Conservation (phyloP, 1,140 invertebrate genomes). For the Drosophila quadrilineata region DNA sequence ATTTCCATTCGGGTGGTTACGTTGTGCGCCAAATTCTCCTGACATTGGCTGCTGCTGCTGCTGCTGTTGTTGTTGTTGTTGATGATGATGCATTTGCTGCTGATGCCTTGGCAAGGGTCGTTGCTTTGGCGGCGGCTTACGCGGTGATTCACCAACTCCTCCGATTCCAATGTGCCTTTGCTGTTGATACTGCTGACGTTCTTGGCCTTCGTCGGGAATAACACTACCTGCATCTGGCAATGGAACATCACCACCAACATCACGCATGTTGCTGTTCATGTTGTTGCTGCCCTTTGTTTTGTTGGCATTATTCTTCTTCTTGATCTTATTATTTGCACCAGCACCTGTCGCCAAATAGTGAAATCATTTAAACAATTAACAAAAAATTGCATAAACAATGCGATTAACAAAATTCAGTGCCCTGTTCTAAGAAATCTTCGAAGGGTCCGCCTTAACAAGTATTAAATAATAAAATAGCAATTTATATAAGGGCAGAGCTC, state of each 20-base stretch:
- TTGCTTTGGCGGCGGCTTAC: conserved; percentile 23
- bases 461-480: too few relatives aligned
- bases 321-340: conserved; percentile 51
- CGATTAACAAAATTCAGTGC: neutral
- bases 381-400: too few relatives aligned
- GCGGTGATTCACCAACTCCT: conserved; percentile 37
- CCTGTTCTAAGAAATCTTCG: too few relatives aligned
- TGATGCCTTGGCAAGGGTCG: conserved; percentile 38
- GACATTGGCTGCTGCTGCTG: conserved; percentile 22
- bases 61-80: conserved; percentile 31
- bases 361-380: too few relatives aligned
- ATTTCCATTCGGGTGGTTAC: conserved; percentile 49
- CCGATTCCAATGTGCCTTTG: neutral
- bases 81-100: conserved; percentile 34
- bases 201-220: conserved; percentile 13
- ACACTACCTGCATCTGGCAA: conserved; percentile 13
- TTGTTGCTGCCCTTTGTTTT: conserved; percentile 43
- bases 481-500: too few relatives aligned
- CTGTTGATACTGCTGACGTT: conserved; percentile 19
- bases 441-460: too few relatives aligned
- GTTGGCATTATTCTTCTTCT: conserved; percentile 44
- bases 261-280: conserved; percentile 54
- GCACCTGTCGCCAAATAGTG: conserved; percentile 35
- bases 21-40: conserved; percentile 14
- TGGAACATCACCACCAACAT: conserved; percentile 37